These are phyloP conservation scores for Myopa tessellatipennis DNA, from an alignment of 2,888 invertebrate genomes.

Conservation along the genomic window DNA sequence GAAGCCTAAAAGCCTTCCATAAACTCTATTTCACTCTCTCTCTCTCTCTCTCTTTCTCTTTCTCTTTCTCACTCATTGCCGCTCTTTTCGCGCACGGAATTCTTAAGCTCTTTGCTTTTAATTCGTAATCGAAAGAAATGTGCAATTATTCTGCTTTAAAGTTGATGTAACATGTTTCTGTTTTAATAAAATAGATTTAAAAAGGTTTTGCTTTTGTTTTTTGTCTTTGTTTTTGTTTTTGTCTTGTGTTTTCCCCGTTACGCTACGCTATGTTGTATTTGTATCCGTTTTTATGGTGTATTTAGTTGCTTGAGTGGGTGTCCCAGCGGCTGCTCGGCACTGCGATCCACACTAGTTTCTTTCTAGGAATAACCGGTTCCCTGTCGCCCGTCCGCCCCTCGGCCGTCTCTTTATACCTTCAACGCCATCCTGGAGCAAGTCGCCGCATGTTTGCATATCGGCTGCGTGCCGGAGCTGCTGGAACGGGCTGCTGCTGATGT, in stretches of 20 bases:
- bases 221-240: conserved; percentile 24
- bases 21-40: not conserved
- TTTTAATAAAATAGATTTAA: not conserved
- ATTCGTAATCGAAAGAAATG: conserved; percentile 31
- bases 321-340: not conserved
- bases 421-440: conserved; percentile 54
- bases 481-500: conserved; percentile 42
- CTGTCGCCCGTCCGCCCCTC: not conserved
- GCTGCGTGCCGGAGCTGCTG: conserved; percentile 39
- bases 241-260: conserved; percentile 5
- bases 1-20: not conserved
- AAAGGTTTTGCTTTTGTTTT: conserved; percentile 5
- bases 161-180: not conserved
- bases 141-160: conserved; percentile 15
- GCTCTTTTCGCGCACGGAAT: conserved; percentile 18
- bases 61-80: not conserved
- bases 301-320: conserved; percentile 26
- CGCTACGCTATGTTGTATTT: not conserved
- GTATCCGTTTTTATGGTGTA: conserved; percentile 27
- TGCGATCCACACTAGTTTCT: not conserved
- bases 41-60: not conserved
- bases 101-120: conserved; percentile 16
- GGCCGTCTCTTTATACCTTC: conserved; percentile 51
- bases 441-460: conserved; percentile 52
- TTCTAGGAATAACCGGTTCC: conserved; percentile 29